Base-by-base conservation (phyloP, 2,113 vertebrate genomes). In the Thymallus thymallus region DNA sequence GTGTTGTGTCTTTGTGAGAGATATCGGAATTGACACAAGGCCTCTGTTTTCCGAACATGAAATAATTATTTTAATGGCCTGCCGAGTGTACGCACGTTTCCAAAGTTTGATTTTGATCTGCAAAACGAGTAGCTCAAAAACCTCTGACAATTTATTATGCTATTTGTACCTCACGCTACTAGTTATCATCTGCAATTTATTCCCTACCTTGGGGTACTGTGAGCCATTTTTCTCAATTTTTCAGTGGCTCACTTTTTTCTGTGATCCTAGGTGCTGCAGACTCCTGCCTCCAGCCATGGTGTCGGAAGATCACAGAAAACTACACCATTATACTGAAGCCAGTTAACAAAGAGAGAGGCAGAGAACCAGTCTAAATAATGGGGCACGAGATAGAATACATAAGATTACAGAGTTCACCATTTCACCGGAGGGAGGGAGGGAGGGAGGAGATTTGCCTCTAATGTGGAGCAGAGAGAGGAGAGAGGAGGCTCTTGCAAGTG, bases 61-160 rank as follows among this genome's bases (percentile, higher is more conserved):
- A 91, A 79, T 91, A 88, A 92, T 92, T 94, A 70, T 91, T 93
- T 92, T 92, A 93, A 93, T 92, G 91, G 91, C 84, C 91, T 92
- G 88, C 86, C 91, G 92, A 81, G 77, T 75, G 84, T 80, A 82
- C 74, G 63, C 48, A 51, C 12, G 14, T 51, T 77, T 87, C 80
- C 78, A 87, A 90, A 91, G 90, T 91, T 92, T 86, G 91, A 92
- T 92, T 91, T 91, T 82, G 83, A 84, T 85, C 82, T 85, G 74
- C 83, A 76, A 87, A 87, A 88, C 81, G 86, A 87, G 88, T 9
- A 89, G 86, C 81, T 22, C 7, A 83, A 87, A 87, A 88, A 91
- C 88, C 89, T 85, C 75, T 13, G 86, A 88, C 84, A 76, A 92
- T 93, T 91, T 91, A 91, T 92, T 91, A 94, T 93, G 90, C 92